Conservation (phyloP, 2,797 vertebrate species). For the Squalus acanthias region DNA sequence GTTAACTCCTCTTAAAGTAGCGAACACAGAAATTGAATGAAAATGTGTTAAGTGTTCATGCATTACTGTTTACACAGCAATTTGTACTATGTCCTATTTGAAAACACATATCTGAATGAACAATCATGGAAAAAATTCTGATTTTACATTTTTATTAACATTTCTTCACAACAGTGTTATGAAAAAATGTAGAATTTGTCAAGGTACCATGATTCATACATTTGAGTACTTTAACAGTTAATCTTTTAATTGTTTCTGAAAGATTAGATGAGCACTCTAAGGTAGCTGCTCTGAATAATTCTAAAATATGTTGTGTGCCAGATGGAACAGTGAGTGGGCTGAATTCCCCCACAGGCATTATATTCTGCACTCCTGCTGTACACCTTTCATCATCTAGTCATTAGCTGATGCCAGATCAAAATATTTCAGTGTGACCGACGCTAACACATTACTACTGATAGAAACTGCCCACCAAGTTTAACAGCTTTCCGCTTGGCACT, state of each 20-base stretch:
- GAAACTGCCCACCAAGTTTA: neutral
- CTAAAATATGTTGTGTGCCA: neutral
- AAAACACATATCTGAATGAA: neutral
- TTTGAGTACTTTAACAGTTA: neutral
- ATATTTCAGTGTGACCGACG: neutral
- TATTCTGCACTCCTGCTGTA: neutral
- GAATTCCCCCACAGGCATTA: neutral
- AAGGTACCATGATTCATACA: neutral
- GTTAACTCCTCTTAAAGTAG: too few relatives aligned
- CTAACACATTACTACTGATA: neutral
- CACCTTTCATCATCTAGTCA: constrained; percentile 10
- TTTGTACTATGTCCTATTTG: too few relatives aligned
- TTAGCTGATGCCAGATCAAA: neutral
- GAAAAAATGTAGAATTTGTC: neutral
- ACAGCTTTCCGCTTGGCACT: neutral
- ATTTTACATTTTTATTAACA: neutral
- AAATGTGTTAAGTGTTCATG: too few relatives aligned
- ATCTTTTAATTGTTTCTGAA: neutral
- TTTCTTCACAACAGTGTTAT: neutral
- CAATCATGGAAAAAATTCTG: neutral
- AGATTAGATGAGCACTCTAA: neutral
- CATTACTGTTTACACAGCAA: too few relatives aligned
- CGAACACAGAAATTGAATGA: too few relatives aligned
- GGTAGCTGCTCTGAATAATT: neutral
- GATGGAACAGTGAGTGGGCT: neutral